phyloP scores from a whole-genome alignment of 2,797 vertebrate species.

The Taenioides sp. region DNA sequence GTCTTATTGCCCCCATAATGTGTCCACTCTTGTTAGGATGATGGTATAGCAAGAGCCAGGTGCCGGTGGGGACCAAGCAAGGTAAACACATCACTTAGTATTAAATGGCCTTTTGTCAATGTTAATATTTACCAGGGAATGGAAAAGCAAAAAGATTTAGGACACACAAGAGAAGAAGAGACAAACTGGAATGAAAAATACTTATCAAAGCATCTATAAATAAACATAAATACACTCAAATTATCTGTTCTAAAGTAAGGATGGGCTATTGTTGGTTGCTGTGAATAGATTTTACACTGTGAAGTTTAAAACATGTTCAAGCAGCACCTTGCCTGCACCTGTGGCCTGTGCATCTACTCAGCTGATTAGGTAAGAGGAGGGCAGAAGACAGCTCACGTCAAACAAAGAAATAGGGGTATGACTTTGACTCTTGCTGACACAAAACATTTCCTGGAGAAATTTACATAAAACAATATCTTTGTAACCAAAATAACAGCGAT shows the following conservation, averaged over 20 bases:
- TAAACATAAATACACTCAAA: no score
- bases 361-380: background rate
- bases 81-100: slow-evolving; percentile 63
- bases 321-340: background rate
- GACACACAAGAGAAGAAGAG: background rate
- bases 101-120: slow-evolving; percentile 26
- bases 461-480: slow-evolving; percentile 25
- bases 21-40: slow-evolving; percentile 54
- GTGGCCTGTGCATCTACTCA: background rate
- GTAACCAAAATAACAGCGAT: slow-evolving; percentile 4
- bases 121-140: slow-evolving; percentile 9
- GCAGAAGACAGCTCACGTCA: slow-evolving; percentile 8
- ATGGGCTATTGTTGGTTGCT: background rate
- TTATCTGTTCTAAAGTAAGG: background rate
- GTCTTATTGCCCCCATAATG: slow-evolving; percentile 35
- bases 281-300: background rate
- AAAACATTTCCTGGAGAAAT: slow-evolving; percentile 38
- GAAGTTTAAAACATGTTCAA: background rate
- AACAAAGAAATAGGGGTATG: slow-evolving; percentile 46
- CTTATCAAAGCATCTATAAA: no score
- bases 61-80: slow-evolving; percentile 49
- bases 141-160: background rate
- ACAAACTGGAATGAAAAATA: background rate
- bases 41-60: slow-evolving; percentile 57
- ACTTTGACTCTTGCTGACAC: slow-evolving; percentile 46